A percentile compares a stretch with the other conserved stretches of the same genome.
Evolutionary conservation across 1,140 invertebrate genomes (phyloP).

Genomic region (Pogonomyrmex californicus): DNA sequence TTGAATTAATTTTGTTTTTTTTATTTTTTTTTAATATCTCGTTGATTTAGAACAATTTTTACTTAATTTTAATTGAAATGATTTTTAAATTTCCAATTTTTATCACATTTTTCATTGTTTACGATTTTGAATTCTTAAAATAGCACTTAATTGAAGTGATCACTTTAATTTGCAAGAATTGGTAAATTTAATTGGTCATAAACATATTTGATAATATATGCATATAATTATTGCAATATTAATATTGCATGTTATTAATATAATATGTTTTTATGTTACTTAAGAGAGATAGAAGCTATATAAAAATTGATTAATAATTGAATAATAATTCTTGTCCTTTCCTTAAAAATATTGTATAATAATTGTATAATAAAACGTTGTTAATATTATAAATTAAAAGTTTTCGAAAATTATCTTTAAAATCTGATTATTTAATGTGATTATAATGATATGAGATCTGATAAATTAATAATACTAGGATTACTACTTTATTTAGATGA

Average conservation of each 20-base stretch:
- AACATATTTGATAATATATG: no score
- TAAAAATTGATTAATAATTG: not conserved
- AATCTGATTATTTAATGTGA: not conserved
- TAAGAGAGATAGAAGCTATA: not conserved
- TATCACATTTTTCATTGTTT: no score
- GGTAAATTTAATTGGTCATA: no score
- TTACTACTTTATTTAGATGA: constrained; percentile 82
- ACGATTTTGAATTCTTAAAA: no score
- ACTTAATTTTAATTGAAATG: no score
- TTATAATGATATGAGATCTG: not conserved
- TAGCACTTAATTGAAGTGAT: no score
- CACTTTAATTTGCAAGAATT: no score
- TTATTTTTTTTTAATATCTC: no score
- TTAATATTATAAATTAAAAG: not conserved
- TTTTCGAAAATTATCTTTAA: not conserved
- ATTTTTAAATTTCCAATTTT: no score
- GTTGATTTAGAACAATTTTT: no score
- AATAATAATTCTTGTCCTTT: not conserved
- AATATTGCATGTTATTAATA: not conserved
- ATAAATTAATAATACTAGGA: not conserved
- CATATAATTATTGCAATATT: not conserved
- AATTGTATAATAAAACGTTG: not conserved
- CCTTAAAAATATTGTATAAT: not conserved
- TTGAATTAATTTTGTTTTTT: no score
- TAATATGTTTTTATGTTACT: not conserved